A percentile compares a stretch with the other conserved stretches of the same genome.
Conservation (phyloP, 2,113 vertebrate genomes). For the Antennarius striatus region DNA sequence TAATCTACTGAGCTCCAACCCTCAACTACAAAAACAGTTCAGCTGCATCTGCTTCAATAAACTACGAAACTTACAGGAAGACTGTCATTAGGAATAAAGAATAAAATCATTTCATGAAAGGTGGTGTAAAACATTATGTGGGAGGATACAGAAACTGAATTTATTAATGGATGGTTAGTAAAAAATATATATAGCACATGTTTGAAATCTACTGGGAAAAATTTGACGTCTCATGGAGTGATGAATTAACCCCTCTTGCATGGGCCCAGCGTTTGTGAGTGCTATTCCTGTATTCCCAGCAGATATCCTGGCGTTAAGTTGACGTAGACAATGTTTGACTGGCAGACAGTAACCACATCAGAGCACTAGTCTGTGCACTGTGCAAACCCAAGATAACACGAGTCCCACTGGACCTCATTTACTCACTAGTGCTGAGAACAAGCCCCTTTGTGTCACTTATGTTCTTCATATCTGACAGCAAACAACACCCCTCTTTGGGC, state of each 20-base stretch:
- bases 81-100: background rate
- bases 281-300: conserved; percentile 68
- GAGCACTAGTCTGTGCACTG: conserved; percentile 43
- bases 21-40: too few species aligned
- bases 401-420: conserved; percentile 69
- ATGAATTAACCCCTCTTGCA: conserved; percentile 33
- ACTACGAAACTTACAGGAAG: background rate
- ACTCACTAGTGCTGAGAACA: conserved; percentile 48
- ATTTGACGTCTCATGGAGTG: conserved; percentile 39
- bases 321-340: conserved; percentile 67
- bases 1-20: too few species aligned
- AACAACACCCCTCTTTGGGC: conserved; percentile 5
- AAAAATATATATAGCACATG: conserved; percentile 15
- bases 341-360: conserved; percentile 56
- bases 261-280: conserved; percentile 28
- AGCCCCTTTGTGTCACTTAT: conserved; percentile 38
- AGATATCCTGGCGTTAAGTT: conserved; percentile 56
- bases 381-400: conserved; percentile 47
- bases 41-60: background rate
- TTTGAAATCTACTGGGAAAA: conserved; percentile 41
- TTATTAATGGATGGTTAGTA: conserved; percentile 34
- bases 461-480: conserved; percentile 43
- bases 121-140: conserved; percentile 22
- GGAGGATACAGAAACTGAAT: conserved; percentile 13
- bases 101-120: conserved; percentile 14